Evolutionary conservation across 2,888 invertebrate genomes (phyloP).

Genomic region (Carpatolechia fugitivella): DNA sequence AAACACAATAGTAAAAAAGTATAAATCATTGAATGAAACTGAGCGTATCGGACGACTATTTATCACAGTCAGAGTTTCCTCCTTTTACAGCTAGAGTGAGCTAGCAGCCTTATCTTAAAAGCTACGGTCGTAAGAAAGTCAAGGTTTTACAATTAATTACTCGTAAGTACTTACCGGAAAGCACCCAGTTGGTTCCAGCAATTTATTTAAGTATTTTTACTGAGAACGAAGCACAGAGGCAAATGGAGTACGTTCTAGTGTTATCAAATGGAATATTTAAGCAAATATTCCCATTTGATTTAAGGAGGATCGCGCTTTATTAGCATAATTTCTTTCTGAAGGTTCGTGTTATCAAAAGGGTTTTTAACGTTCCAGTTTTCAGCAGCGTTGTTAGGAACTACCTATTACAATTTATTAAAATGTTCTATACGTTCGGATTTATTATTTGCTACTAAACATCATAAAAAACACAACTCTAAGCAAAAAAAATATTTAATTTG

Average conservation of each 20-base stretch:
- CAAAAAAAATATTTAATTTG: too few species aligned
- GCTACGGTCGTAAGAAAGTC: slow-evolving; percentile 1
- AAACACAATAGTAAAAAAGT: not conserved
- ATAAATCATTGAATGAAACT: slow-evolving; percentile 10
- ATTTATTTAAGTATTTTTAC: not conserved
- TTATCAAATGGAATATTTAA: not conserved
- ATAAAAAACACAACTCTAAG: too few species aligned
- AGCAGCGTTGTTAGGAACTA: too few species aligned
- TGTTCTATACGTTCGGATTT: too few species aligned
- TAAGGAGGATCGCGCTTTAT: too few species aligned
- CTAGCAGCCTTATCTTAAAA: slow-evolving; percentile 2
- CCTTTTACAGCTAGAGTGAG: not conserved
- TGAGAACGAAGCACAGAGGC: not conserved
- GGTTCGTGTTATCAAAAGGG: too few species aligned
- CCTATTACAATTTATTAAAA: too few species aligned
- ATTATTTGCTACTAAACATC: too few species aligned
- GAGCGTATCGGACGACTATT: slow-evolving; percentile 2
- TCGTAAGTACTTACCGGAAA: not conserved
- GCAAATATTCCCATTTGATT: too few species aligned
- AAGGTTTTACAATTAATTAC: slow-evolving; percentile 10
- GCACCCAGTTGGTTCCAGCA: not conserved
- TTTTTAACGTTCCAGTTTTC: too few species aligned
- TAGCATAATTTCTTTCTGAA: too few species aligned
- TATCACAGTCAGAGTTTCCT: slow-evolving; percentile 1
- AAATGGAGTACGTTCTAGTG: not conserved